Evolutionary conservation across 2,113 vertebrate genomes (phyloP).

Genomic region (Lamprotornis superbus): DNA sequence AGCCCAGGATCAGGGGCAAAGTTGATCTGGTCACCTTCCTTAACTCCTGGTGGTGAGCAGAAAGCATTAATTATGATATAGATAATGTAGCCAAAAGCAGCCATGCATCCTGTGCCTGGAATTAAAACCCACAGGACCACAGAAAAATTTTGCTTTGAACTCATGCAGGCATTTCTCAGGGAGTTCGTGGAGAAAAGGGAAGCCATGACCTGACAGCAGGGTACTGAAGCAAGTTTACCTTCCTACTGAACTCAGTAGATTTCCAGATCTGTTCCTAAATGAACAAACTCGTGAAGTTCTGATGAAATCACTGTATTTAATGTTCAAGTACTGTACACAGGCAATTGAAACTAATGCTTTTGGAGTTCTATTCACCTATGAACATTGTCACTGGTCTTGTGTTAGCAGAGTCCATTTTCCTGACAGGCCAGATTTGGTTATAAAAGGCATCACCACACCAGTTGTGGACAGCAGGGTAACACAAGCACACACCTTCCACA

Average conservation of each 20-base stretch:
- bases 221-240: background rate
- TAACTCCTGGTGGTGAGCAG: background rate
- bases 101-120: background rate
- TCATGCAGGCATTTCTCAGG: background rate
- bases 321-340: background rate
- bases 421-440: background rate
- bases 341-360: background rate
- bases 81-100: background rate
- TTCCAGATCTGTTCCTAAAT: background rate
- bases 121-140: background rate
- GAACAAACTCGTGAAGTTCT: background rate
- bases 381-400: background rate
- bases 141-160: background rate
- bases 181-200: background rate
- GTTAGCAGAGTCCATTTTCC: background rate
- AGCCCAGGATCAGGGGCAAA: background rate
- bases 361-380: background rate
- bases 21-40: background rate
- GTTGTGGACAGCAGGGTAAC: background rate
- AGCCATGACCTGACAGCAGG: background rate
- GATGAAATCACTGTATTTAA: background rate
- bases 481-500: rapidly evolving
- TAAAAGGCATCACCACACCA: background rate
- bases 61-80: background rate
- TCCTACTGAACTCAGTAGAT: background rate